Percentiles rank a stretch among this genome's conserved stretches.
Conservation (phyloP, 23 tunicate species). For the Aplidium turbinatum region DNA sequence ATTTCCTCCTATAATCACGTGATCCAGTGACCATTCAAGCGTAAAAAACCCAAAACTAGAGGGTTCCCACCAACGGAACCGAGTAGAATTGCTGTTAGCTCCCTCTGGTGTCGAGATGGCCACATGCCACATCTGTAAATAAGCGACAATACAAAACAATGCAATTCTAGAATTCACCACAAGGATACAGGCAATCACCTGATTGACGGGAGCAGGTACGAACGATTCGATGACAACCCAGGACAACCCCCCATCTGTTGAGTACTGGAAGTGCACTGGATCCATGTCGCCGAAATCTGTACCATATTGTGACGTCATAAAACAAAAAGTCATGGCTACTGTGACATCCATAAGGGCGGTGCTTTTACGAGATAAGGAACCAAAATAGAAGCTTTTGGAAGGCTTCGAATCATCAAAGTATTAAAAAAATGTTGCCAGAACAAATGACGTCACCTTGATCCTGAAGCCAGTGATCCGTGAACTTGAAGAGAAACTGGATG, state of each 20-base stretch:
- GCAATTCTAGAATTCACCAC: no score
- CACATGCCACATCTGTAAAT: conserved; percentile 36
- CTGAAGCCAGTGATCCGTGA: neutral
- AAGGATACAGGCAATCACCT: no score
- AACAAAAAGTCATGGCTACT: no score
- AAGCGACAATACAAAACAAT: no score
- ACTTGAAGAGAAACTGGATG: no score
- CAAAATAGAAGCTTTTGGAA: no score
- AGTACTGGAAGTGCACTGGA: conserved; percentile 49
- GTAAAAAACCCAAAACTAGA: conserved; percentile 5
- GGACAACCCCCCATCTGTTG: conserved; percentile 65
- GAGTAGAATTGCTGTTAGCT: conserved; percentile 62
- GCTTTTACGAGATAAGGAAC: neutral
- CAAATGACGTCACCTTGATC: neutral
- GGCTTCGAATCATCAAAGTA: neutral
- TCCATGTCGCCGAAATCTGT: neutral
- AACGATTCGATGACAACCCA: conserved; percentile 24
- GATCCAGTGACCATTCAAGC: conserved; percentile 61
- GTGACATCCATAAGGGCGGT: no score
- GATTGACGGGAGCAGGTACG: neutral
- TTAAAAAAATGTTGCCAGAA: neutral
- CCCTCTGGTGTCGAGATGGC: conserved; percentile 66
- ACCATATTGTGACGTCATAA: no score
- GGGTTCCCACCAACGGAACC: conserved; percentile 93
- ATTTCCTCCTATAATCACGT: conserved; percentile 51